Conservation (phyloP, 2,113 vertebrate genomes). For the Lethenteron reissneri region DNA sequence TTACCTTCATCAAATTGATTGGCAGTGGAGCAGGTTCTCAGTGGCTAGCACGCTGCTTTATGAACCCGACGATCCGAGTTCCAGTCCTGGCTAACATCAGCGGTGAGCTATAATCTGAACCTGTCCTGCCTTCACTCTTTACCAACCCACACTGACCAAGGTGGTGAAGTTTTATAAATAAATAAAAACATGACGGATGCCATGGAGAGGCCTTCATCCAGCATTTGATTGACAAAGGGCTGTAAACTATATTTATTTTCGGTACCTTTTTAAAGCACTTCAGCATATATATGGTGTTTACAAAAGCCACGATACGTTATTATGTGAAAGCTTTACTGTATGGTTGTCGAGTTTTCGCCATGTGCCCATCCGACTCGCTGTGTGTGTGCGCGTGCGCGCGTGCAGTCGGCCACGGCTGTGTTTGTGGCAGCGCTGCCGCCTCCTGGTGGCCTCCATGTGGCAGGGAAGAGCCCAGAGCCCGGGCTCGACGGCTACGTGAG, state of each 20-base stretch:
- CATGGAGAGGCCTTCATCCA: too few relatives aligned
- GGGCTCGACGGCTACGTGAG: conserved; percentile 69
- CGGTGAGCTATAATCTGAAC: not conserved
- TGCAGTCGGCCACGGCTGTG: conserved; percentile 82
- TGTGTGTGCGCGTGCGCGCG: not conserved
- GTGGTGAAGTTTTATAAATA: not conserved
- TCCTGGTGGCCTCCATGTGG: conserved; percentile 83
- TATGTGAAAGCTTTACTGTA: not conserved
- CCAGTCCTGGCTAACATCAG: too few relatives aligned
- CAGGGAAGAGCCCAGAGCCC: conserved; percentile 72
- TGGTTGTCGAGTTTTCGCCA: too few relatives aligned
- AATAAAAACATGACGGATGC: too few relatives aligned
- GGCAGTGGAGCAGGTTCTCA: not conserved
- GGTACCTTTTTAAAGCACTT: too few relatives aligned
- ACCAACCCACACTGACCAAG: not conserved
- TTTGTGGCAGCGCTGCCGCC: conserved; percentile 62
- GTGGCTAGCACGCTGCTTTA: too few relatives aligned
- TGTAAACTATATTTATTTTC: too few relatives aligned
- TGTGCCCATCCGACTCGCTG: not conserved
- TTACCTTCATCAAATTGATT: not conserved
- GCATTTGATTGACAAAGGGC: too few relatives aligned
- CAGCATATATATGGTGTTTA: not conserved
- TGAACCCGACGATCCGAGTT: too few relatives aligned
- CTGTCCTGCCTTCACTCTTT: not conserved
- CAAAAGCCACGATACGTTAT: not conserved